These are phyloP conservation scores for Cydia splendana DNA, from an alignment of 1,140 invertebrate genomes.

Conservation along the genomic window DNA sequence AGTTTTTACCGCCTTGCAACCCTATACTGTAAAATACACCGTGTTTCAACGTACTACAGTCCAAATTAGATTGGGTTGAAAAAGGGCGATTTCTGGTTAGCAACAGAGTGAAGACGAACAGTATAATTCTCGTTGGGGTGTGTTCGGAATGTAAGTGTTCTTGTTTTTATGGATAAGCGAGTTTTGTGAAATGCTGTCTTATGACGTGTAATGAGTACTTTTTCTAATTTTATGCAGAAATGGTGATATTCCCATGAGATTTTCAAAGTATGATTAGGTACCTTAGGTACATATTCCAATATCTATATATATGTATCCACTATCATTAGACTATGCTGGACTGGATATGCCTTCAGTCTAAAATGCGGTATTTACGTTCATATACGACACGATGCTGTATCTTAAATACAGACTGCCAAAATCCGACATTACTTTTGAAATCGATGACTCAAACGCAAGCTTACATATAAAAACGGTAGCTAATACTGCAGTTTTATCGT, in stretches of 20 bases:
- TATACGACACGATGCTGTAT: too few relatives aligned
- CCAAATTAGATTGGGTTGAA: not conserved
- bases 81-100: constrained; percentile 7
- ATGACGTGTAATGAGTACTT: not conserved
- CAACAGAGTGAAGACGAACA: constrained; percentile 1
- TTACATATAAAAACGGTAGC: too few relatives aligned
- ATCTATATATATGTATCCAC: too few relatives aligned
- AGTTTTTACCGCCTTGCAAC: not conserved
- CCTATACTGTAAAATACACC: not conserved
- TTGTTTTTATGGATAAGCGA: not conserved
- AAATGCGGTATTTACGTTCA: too few relatives aligned
- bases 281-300: not conserved
- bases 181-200: constrained; percentile 8
- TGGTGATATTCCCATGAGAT: not conserved
- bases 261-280: not conserved
- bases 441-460: not conserved
- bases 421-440: not conserved
- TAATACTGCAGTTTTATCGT: not conserved
- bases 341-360: too few relatives aligned
- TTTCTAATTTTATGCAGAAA: not conserved
- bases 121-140: not conserved
- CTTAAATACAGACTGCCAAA: too few relatives aligned
- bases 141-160: constrained; percentile 5
- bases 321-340: too few relatives aligned
- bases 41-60: not conserved